Percentiles rank a stretch among this genome's conserved stretches.
phyloP scores from a whole-genome alignment of 2,797 vertebrate species.

The Agapornis canus region DNA sequence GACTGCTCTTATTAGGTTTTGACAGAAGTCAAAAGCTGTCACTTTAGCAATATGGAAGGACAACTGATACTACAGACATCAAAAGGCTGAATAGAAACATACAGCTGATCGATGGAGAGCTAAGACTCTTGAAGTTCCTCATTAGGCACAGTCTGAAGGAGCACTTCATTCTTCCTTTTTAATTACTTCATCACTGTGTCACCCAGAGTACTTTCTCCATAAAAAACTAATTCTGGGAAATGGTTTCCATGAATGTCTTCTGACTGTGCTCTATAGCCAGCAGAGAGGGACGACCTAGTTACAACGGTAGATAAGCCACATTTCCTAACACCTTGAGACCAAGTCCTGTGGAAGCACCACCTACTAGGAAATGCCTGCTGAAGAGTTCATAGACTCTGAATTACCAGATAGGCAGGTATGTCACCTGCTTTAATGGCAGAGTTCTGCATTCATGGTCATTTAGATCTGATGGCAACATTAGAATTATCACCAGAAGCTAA shows the following conservation, averaged over 20 bases:
- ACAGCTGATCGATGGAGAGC: neutral
- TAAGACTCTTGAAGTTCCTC: neutral
- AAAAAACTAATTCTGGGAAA: neutral
- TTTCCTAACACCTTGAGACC: neutral
- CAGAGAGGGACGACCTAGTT: fast-evolving
- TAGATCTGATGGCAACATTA: neutral
- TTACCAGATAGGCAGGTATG: neutral
- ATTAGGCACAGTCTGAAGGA: neutral
- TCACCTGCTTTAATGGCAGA: neutral
- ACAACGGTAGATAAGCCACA: fast-evolving
- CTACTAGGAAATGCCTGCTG: neutral
- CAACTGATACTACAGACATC: neutral
- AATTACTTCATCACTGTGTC: neutral
- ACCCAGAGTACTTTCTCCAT: neutral
- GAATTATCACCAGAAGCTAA: neutral
- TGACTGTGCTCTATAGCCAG: neutral
- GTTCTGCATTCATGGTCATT: neutral
- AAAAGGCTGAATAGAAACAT: neutral
- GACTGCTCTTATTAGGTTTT: neutral
- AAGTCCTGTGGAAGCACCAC: neutral
- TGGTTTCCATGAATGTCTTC: neutral
- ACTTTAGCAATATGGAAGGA: neutral
- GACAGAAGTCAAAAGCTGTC: neutral
- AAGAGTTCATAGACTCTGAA: neutral
- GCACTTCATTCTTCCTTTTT: neutral